A percentile compares a stretch with the other conserved stretches of the same genome.
These are phyloP conservation scores for Dicrurus megarhynchus DNA, from an alignment of 2,113 vertebrate genomes.

Conservation along the genomic window DNA sequence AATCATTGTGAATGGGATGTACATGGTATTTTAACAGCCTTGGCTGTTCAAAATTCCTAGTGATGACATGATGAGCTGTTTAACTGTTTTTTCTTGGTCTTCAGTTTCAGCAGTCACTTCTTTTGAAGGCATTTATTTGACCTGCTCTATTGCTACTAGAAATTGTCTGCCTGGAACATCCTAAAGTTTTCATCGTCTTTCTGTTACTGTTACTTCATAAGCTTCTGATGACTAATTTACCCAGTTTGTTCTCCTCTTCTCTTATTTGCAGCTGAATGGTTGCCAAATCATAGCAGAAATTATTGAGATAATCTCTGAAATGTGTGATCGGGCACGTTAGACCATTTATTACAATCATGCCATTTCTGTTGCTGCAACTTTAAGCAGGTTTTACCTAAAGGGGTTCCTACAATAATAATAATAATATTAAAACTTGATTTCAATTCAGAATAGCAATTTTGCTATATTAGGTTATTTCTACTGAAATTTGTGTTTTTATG, in stretches of 20 bases:
- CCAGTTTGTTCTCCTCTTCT: not conserved
- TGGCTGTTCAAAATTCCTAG: not conserved
- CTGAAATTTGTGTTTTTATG: not conserved
- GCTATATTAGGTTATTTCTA: not conserved
- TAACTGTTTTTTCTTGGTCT: not conserved
- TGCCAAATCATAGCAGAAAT: not conserved
- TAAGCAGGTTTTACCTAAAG: not conserved
- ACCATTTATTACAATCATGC: not conserved
- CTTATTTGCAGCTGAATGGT: not conserved
- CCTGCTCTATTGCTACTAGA: not conserved
- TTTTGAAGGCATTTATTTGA: not conserved
- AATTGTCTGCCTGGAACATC: not conserved
- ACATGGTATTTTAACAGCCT: not conserved
- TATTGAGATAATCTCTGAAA: not conserved
- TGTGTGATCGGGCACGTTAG: not conserved
- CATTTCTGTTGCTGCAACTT: not conserved
- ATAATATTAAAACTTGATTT: not conserved
- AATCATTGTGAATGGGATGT: not conserved
- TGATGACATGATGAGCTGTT: not conserved
- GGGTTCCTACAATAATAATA: not conserved
- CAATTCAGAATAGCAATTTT: not conserved
- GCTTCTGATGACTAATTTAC: not conserved
- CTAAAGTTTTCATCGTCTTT: not conserved
- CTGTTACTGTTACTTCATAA: not conserved
- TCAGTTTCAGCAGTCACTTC: not conserved